A percentile compares a stretch with the other conserved stretches of the same genome.
Conservation (phyloP, 2,797 vertebrate species). For the Prunella strophiata region DNA sequence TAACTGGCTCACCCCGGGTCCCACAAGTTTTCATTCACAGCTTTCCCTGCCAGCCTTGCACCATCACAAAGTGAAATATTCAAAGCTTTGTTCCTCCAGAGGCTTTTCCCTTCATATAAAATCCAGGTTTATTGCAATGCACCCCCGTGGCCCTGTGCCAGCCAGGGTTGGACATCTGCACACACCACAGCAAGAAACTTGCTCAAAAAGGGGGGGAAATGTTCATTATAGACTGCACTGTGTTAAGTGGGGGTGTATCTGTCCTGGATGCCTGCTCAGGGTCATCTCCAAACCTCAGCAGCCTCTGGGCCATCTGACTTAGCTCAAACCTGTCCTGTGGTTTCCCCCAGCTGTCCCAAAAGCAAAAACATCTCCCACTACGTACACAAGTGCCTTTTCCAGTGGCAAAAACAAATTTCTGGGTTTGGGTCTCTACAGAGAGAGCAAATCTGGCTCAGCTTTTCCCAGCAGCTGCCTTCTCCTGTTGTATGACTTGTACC, state of each 20-base stretch:
- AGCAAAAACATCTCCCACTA: not conserved
- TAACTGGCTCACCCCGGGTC: conserved; percentile 8
- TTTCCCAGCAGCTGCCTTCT: not conserved
- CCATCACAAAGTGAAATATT: conserved; percentile 1
- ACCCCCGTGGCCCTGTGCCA: conserved; percentile 31
- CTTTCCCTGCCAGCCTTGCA: conserved; percentile 23
- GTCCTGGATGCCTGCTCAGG: not conserved
- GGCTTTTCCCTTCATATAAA: conserved; percentile 39
- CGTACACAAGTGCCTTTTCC: rapidly evolving
- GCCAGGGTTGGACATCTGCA: conserved; percentile 13
- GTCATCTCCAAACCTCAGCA: not conserved
- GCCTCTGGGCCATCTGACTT: not conserved
- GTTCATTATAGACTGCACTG: not conserved
- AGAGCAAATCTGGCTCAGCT: not conserved
- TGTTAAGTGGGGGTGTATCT: not conserved
- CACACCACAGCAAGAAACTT: conserved; percentile 34
- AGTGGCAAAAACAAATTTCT: not conserved
- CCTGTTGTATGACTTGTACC: not conserved
- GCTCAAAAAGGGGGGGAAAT: not conserved
- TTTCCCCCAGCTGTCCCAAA: not conserved
- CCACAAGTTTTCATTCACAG: conserved; percentile 60
- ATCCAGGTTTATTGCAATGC: conserved; percentile 49
- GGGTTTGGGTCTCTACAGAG: not conserved
- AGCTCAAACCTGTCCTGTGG: not conserved
- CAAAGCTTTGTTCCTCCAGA: conserved; percentile 45